Evolutionary conservation across 2,113 vertebrate species (phyloP), one percentile per base, ranked within the genome.

Genomic region (Poeciliopsis prolifica): DNA sequence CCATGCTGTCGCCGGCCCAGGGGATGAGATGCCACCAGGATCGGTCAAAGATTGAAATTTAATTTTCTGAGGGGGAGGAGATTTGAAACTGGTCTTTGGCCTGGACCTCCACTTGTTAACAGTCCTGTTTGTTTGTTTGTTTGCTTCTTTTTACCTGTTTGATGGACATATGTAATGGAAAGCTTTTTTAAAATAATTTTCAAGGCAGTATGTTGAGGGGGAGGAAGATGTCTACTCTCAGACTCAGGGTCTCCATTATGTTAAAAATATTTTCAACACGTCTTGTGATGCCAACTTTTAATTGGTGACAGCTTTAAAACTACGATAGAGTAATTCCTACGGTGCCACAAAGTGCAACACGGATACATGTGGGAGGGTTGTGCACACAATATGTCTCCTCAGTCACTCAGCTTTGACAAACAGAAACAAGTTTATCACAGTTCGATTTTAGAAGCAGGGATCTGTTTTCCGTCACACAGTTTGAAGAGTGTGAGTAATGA

Each of bases 11-110:
- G 74, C 69, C 48, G 70, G 80, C 85, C 92, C 19, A 11, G 77
- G 89, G 87, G 89, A 87, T 74, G 74, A 85, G 87, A 84, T 89
- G 87, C 89, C 88, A 86, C 84, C 75, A 79, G 48, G 77, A 89
- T 84, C 87, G 90, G 91, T 92, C 90, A 91, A 88, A 83, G 86
- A 88, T 83, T 64, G 10, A 82, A 74, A 88, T 86, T 10, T 82
- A 42, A 72, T 86, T 86, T 88, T 81, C 77, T 68, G 75, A 71
- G 65, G 29, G 72, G 73, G 67, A 5, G 51, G 70, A 61, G 72
- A 83, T 86, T 79, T 77, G 73, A 88, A 76, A 51, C 13, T 14
- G 82, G 69, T 70, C 73, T 40, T 51, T 48, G 65, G 78, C 35
- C 72, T 15, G 68, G 69, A 78, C 79, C 60, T 66, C 42, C 65